A percentile compares a stretch with the other conserved stretches of the same genome.
phyloP scores from a whole-genome alignment of 2,888 invertebrate species.

The Micoletzkya japonica region DNA sequence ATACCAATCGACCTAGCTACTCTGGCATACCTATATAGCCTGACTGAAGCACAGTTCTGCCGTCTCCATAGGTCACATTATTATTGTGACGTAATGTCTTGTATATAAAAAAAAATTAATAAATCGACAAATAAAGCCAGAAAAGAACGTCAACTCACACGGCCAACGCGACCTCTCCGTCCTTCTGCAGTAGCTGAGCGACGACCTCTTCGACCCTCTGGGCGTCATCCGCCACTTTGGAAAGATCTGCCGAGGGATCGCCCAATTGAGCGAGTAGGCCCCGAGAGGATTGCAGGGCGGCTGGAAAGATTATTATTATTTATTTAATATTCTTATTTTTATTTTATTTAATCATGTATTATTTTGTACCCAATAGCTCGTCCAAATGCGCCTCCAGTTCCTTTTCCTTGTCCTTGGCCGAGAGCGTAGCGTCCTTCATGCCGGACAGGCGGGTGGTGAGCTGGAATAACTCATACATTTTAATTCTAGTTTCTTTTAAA shows the following conservation, averaged over 20 bases:
- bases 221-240: slow-evolving; percentile 34
- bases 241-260: not conserved
- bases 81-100: no score
- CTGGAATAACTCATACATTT: slow-evolving; percentile 11
- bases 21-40: not conserved
- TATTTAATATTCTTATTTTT: not conserved
- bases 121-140: no score
- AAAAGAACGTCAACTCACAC: slow-evolving; percentile 29
- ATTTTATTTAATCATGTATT: not conserved
- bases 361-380: slow-evolving; percentile 31
- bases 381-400: slow-evolving; percentile 42
- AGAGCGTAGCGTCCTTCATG: slow-evolving; percentile 42
- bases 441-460: slow-evolving; percentile 41
- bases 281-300: not conserved
- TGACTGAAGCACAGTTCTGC: no score
- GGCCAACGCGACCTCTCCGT: slow-evolving; percentile 80
- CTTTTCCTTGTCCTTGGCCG: slow-evolving; percentile 37
- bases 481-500: not conserved
- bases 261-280: not conserved
- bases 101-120: not conserved
- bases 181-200: slow-evolving; percentile 84
- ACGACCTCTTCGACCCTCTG: slow-evolving; percentile 74
- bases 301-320: no score
- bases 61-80: no score
- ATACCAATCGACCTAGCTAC: not conserved